Percentiles rank a stretch among this genome's conserved stretches.
These are phyloP conservation scores for Euura lappo DNA, from an alignment of 1,140 invertebrate genomes.

Conservation along the genomic window DNA sequence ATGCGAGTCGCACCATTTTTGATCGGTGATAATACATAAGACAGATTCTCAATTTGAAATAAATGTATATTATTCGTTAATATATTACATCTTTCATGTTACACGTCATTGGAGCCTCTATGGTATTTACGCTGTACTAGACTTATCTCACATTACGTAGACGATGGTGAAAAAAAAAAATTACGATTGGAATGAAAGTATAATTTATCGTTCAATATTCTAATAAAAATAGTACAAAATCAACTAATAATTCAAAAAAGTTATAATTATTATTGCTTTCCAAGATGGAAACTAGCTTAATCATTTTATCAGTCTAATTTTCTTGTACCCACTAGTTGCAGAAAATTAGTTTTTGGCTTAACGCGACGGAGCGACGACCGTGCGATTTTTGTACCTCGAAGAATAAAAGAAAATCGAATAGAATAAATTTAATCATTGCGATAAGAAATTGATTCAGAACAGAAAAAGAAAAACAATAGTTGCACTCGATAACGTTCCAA, in stretches of 20 bases:
- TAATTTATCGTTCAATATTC: background rate
- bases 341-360: no score
- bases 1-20: no score
- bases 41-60: background rate
- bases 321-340: background rate
- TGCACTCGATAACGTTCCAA: no score
- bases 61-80: constrained; percentile 2
- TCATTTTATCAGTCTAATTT: background rate
- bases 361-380: no score
- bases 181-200: background rate
- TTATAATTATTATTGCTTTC: background rate
- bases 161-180: background rate
- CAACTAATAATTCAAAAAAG: background rate
- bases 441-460: no score
- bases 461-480: no score
- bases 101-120: constrained; percentile 12
- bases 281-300: background rate
- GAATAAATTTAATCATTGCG: no score
- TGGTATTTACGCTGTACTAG: background rate
- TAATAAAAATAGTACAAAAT: background rate
- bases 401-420: no score
- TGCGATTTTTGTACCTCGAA: no score
- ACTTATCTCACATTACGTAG: background rate
- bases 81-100: background rate
- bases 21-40: constrained; percentile 7